Conservation (phyloP, 2,797 vertebrate genomes). For the Myiotriccus ornatus region DNA sequence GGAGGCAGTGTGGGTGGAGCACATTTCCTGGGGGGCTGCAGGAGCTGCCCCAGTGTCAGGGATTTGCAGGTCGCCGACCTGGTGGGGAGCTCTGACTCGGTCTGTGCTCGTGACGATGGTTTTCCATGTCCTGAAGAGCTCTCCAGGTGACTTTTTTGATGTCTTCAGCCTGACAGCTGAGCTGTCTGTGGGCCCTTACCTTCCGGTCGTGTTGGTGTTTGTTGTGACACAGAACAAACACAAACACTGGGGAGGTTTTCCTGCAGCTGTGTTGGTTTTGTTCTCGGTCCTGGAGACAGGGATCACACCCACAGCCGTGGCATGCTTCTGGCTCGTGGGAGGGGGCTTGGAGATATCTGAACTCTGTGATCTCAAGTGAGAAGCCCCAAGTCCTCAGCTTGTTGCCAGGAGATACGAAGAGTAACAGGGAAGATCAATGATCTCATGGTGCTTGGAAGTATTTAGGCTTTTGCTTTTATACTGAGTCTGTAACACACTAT, state of each 20-base stretch:
- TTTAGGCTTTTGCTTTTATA: constrained; percentile 12
- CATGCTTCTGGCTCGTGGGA: not conserved
- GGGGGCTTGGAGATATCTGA: not conserved
- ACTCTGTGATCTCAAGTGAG: not conserved
- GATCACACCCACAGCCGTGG: not conserved
- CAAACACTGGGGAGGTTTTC: not conserved
- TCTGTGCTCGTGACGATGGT: no score
- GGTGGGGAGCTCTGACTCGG: not conserved
- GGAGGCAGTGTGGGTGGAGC: not conserved
- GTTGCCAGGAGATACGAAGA: not conserved
- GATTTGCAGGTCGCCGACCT: not conserved
- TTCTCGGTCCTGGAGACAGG: not conserved
- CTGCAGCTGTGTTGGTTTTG: constrained; percentile 20
- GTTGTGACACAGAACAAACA: not conserved
- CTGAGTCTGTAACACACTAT: not conserved
- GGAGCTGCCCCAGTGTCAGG: not conserved
- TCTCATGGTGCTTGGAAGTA: not conserved
- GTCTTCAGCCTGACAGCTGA: not conserved
- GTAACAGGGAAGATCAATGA: not conserved
- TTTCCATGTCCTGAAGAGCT: not conserved
- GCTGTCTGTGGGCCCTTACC: not conserved
- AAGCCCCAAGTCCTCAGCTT: not conserved
- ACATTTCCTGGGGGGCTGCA: not conserved
- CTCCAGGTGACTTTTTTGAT: not conserved
- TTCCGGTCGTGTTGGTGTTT: not conserved